Evolutionary conservation across 2,113 vertebrate species (phyloP).

Genomic region (Oncorhynchus keta): DNA sequence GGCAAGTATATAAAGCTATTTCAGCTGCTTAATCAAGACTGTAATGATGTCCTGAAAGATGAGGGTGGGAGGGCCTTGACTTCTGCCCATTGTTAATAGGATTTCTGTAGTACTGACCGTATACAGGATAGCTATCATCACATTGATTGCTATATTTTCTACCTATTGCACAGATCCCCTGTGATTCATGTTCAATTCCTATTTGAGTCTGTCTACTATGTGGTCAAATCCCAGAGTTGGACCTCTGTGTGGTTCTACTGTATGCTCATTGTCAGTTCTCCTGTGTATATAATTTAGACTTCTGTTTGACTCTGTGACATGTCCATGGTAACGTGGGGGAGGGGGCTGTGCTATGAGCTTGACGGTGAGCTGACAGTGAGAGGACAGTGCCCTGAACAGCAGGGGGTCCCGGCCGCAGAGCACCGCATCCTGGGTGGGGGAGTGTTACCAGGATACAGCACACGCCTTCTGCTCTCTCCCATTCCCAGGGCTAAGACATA

Average conservation of each 20-base stretch:
- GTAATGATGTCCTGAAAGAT: too few species aligned
- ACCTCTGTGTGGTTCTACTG: neutral
- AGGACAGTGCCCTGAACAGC: conserved; percentile 19
- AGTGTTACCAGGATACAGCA: conserved; percentile 44
- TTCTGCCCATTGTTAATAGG: too few species aligned
- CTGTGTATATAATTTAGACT: conserved; percentile 17
- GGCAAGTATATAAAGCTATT: too few species aligned
- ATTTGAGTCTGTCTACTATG: neutral
- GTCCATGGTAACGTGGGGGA: conserved; percentile 37
- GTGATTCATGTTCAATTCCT: too few species aligned
- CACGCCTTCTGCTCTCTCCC: conserved; percentile 13
- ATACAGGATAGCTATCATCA: neutral
- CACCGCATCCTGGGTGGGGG: conserved; percentile 29
- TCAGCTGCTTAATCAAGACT: too few species aligned
- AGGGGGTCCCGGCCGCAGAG: neutral
- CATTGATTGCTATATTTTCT: too few species aligned
- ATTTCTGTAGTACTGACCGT: neutral
- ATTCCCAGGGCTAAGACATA: neutral
- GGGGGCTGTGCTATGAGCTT: conserved; percentile 12
- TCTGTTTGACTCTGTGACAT: conserved; percentile 32
- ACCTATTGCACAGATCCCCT: too few species aligned
- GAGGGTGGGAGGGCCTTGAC: too few species aligned
- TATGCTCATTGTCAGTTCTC: conserved; percentile 7
- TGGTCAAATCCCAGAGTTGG: neutral
- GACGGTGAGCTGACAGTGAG: conserved; percentile 9